A percentile compares a stretch with the other conserved stretches of the same genome.
Conservation (phyloP, 2,797 vertebrate genomes). For the Lagodon rhomboides region DNA sequence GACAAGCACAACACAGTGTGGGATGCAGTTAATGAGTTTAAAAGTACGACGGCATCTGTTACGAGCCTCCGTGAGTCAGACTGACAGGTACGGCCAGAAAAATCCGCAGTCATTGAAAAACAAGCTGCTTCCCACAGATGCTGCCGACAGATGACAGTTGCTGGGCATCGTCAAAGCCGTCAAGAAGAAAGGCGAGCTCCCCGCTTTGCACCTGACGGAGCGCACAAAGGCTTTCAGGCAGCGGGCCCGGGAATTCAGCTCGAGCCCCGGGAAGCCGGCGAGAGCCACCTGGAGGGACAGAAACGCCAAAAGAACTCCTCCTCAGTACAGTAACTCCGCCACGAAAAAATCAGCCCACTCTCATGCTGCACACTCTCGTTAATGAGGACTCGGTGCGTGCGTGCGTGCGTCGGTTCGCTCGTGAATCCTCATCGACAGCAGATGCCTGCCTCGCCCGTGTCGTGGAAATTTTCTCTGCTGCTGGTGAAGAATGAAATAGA, state of each 20-base stretch:
- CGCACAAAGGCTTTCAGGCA: conserved; percentile 56
- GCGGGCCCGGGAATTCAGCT: conserved; percentile 55
- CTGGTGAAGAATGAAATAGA: too few relatives aligned
- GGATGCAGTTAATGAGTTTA: conserved; percentile 75
- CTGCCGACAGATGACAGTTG: conserved; percentile 82
- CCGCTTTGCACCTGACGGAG: conserved; percentile 58
- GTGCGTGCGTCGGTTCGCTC: conserved; percentile 5
- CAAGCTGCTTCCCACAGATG: conserved; percentile 85
- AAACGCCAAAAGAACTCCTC: conserved; percentile 37
- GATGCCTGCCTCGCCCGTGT: conserved; percentile 38
- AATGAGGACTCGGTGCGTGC: conserved; percentile 34
- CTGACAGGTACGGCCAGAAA: conserved; percentile 76
- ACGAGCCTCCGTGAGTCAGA: conserved; percentile 61
- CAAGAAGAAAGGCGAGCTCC: conserved; percentile 58
- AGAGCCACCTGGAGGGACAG: conserved; percentile 58
- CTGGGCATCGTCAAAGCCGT: conserved; percentile 72
- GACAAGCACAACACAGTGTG: conserved; percentile 55
- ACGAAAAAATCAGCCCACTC: conserved; percentile 36
- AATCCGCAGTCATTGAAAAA: conserved; percentile 70
- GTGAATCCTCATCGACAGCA: conserved; percentile 36
- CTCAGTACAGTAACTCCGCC: conserved; percentile 24
- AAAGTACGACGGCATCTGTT: conserved; percentile 72
- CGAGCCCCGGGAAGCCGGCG: conserved; percentile 31
- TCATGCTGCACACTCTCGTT: conserved; percentile 30
- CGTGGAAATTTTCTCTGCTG: too few relatives aligned